Evolutionary conservation across 1,140 invertebrate genomes (phyloP), one percentile per base, ranked within the genome.

Genomic region (Tribolium madens): DNA sequence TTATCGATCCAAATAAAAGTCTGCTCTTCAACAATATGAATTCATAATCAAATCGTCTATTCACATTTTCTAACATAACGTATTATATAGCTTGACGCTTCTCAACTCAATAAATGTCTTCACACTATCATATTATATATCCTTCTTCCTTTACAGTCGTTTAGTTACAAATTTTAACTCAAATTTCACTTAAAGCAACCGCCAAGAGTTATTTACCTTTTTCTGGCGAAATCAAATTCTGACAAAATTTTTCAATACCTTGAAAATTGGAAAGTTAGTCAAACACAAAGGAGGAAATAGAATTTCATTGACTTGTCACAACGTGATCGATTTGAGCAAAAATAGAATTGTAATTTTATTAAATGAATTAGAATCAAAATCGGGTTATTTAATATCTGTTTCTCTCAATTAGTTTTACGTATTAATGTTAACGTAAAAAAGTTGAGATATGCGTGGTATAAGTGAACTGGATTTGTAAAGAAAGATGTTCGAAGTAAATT

Each of bases 71-170:
- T 57, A 26, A 4, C 52, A 57, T 57, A 21, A 3, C 18, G 18
- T 17, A 17, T 18, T n/a, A 57, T 57, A 57, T 17, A 57, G 21
- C 52, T 57, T 26, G 10, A n/a, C 52, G 13, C 52, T 17, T 57
- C 13, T 57, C 15, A 57, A 12, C 52, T 57, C 15, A 57, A 57
- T 21, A 57, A 57, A 15, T 26, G 17, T 21, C 21, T 57, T 57
- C 17, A 21, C 17, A 21, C 52, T 57, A 57, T 57, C 52, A 21
- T 21, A 12, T 21, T n/a, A 9, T 18, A 57, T 57, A 17, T 57
- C 36, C 36, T 57, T 21, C 17, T 57, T 57, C 52, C 13, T 57
- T 10, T n/a, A 2, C 48, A 50, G 15, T 50, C 48, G 48, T 50
- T 42, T 42, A 42, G 36, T 42, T 42, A 42, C 36, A 42, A 42